Evolutionary conservation across 2,797 vertebrate genomes (phyloP), one percentile per base, ranked within the genome.

Genomic region (Novumbra hubbsi): DNA sequence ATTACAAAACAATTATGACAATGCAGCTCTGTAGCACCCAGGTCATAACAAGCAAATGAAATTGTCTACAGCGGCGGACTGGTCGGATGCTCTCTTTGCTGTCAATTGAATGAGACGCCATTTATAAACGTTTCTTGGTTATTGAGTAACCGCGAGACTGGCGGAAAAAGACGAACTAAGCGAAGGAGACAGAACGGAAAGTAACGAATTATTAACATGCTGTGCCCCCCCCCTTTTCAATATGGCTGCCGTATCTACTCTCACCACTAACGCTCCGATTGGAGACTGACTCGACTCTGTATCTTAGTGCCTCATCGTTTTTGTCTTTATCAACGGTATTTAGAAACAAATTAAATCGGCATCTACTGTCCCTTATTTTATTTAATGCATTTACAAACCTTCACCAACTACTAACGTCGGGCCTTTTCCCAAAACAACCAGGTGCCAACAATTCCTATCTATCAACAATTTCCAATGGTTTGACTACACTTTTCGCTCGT

Each of bases 391-490:
- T 89, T 90, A 85, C 55, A 60, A 24, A 60, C 87, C 88, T 87
- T 88, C 85, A 88, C 66, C 85, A 81, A 79, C 81, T 88, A 83
- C 85, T 86, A 78, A 81, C 49, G 81, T 80, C 73, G 91, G 92
- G 92, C 89, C 90, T 87, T 86, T 85, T 83, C 85, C 86, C 79
- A 87, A 90, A 91, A 90, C 88, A 90, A 82, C 74, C 85, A 90
- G 76, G 89, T 81, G 83, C 79, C 86, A 79, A 77, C 80, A 79
- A 82, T 85, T 76, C 73, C 72, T 73, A 77, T 76, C 81, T 77
- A 76, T 78, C 94, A 88, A 82, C 93, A 88, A 91, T 88, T 79
- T 83, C 90, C 93, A 91, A 95, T 96, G 96, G 93, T 97, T 91
- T 96, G 95, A 95, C 90, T 85, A 92, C 92, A 86, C 87, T 76